Evolutionary conservation across 2,797 vertebrate genomes (phyloP).

Genomic region (Manis pentadactyla): DNA sequence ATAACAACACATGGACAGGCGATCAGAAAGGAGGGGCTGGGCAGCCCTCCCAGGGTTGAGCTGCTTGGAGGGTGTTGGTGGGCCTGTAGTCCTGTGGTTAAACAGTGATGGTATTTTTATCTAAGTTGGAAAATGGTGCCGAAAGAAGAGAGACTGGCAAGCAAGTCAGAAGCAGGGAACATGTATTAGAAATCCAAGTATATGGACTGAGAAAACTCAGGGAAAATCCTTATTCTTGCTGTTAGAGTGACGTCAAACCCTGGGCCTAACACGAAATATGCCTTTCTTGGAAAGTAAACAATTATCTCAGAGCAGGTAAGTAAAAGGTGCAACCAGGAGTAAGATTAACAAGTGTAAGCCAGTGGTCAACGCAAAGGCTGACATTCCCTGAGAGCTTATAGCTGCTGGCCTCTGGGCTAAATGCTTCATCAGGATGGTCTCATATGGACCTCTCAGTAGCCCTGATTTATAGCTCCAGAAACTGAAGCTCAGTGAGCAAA

Average conservation of each 20-base stretch:
- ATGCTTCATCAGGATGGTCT: not conserved
- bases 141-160: not conserved
- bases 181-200: not conserved
- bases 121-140: not conserved
- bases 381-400: not conserved
- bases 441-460: not conserved
- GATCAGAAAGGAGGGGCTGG: not conserved
- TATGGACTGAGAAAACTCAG: not conserved
- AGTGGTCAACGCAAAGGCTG: not conserved
- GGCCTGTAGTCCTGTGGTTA: not conserved
- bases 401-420: not conserved
- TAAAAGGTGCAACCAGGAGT: not conserved
- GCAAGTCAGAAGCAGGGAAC: not conserved
- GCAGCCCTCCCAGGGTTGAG: not conserved
- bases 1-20: slow-evolving; percentile 40
- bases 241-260: not conserved
- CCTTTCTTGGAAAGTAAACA: not conserved
- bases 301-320: not conserved
- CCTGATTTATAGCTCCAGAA: not conserved
- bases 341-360: not conserved
- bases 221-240: not conserved
- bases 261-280: not conserved
- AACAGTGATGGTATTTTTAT: not conserved
- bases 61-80: not conserved
- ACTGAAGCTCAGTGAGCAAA: not conserved